These are phyloP conservation scores for Eptesicus fuscus DNA, from an alignment of 2,113 vertebrate species.

Conservation along the genomic window DNA sequence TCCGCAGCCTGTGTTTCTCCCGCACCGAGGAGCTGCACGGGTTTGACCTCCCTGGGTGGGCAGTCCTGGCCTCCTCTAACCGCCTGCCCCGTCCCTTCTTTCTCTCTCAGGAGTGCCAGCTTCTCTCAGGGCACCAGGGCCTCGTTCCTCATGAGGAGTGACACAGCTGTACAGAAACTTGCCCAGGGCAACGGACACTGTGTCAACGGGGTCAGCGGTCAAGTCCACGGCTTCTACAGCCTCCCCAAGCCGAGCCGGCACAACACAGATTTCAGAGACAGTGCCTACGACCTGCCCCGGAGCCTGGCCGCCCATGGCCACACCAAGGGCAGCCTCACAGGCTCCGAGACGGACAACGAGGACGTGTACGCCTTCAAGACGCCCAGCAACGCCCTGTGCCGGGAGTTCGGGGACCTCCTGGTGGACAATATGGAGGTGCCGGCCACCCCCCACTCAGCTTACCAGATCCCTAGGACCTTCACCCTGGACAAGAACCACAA, in stretches of 20 bases:
- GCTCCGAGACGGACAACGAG: constrained; percentile 88
- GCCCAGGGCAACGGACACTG: constrained; percentile 93
- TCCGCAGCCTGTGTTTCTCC: not conserved
- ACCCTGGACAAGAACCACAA: constrained; percentile 98
- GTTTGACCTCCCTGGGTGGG: not conserved
- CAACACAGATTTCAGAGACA: constrained; percentile 85
- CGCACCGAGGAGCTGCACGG: fast-evolving
- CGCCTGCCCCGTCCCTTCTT: not conserved
- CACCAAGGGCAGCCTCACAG: constrained; percentile 83
- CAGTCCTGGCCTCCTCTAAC: not conserved
- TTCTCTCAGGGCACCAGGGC: constrained; percentile 94
- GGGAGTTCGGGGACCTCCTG: constrained; percentile 85
- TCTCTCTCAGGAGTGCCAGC: constrained; percentile 91
- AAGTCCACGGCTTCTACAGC: constrained; percentile 94
- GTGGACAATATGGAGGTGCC: constrained; percentile 93
- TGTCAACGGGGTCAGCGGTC: constrained; percentile 87
- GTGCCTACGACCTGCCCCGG: constrained; percentile 91
- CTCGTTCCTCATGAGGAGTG: constrained; percentile 89
- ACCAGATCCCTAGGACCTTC: constrained; percentile 95
- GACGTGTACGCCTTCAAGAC: constrained; percentile 96
- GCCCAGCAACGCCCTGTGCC: constrained; percentile 91
- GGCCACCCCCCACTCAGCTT: constrained; percentile 88
- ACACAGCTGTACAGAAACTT: constrained; percentile 92
- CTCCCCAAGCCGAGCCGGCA: constrained; percentile 93
- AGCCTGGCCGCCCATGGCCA: constrained; percentile 84